Evolutionary conservation across 2,113 vertebrate species (phyloP).

Genomic region (Antechinus stuartii): DNA sequence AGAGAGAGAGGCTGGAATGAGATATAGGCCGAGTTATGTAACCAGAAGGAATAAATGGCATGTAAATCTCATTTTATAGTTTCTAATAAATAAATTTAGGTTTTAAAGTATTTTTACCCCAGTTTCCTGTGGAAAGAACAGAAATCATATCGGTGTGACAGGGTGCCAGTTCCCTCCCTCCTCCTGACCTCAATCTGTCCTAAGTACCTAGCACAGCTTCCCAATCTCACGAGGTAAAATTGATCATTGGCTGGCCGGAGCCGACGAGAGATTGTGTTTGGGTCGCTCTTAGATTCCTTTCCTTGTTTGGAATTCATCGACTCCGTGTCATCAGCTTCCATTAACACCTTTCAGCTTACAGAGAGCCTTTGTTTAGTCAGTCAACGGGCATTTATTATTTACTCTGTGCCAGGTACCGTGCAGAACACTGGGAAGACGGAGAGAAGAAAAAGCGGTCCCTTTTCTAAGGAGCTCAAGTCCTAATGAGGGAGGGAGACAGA

Average conservation of each 20-base stretch:
- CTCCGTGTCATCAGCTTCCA: not conserved
- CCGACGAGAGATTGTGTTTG: not conserved
- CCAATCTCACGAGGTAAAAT: not conserved
- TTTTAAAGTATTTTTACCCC: not conserved
- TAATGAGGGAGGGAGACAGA: not conserved
- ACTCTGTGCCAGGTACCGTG: not conserved
- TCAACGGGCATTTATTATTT: not conserved
- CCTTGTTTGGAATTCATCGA: not conserved
- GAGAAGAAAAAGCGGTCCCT: not conserved
- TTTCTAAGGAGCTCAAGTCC: not conserved
- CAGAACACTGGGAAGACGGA: not conserved
- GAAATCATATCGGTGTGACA: not conserved
- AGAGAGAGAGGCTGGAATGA: not conserved
- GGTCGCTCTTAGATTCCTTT: not conserved
- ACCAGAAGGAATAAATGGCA: slow-evolving; percentile 13
- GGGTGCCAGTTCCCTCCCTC: not conserved
- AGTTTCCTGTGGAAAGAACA: not conserved
- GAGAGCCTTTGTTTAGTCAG: not conserved
- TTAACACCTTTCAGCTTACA: not conserved
- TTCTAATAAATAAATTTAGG: slow-evolving; percentile 27
- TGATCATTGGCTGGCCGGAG: not conserved
- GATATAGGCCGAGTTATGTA: not conserved
- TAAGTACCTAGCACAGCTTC: not conserved
- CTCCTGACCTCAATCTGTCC: not conserved
- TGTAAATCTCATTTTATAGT: slow-evolving; percentile 35